Base-by-base conservation (phyloP, 2,888 invertebrate species). In the Lysandra coridon region DNA sequence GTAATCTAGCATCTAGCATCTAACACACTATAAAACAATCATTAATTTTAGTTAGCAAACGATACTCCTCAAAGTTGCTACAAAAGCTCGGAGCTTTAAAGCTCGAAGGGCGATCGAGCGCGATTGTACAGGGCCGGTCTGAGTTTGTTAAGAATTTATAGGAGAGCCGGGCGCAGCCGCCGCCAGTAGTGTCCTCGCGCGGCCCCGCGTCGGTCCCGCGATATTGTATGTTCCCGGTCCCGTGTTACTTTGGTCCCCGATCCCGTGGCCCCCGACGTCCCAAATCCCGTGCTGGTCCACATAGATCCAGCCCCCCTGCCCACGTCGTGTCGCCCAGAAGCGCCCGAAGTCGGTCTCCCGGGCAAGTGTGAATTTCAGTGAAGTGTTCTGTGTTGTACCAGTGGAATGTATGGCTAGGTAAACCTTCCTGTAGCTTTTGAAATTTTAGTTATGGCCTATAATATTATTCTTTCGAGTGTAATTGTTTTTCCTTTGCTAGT, bases 141-240 rank as follows among this genome's bases (percentile, higher is more conserved):
- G 86, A 85, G 91, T 90, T 91, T 89, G 89, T 90, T 90, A 91
- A 92, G 91, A 93, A 92, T 92, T 90, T 92, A 91, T 92, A 92
- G 91, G 90, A 90, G 92, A 90, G 91, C 86, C 88, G 88, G 87
- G 87, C 88, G 89, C 87, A 87, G 87, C 87, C 88, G 85, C 87
- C 87, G 85, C 85, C 88, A 89, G 90, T 89, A 88, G 83, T 75
- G 80, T 80, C 76, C 84, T 82, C 84, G 86, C 84, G 86, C 79
- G 79, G 80, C n/a, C 23, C 83, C 83, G 74, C 44, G 44, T 69
- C 69, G 44, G 74, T 74, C 74, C 74, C 37, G 73, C 40, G 73
- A 73, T 12, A 69, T 37, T 5, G 14, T 14, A 12, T 12, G 33
- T 10, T 12, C 14, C 37, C 33, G 33, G 14, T 69, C 33, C 69